Evolutionary conservation across 2,113 vertebrate genomes (phyloP).

Genomic region (Chloebia gouldiae): DNA sequence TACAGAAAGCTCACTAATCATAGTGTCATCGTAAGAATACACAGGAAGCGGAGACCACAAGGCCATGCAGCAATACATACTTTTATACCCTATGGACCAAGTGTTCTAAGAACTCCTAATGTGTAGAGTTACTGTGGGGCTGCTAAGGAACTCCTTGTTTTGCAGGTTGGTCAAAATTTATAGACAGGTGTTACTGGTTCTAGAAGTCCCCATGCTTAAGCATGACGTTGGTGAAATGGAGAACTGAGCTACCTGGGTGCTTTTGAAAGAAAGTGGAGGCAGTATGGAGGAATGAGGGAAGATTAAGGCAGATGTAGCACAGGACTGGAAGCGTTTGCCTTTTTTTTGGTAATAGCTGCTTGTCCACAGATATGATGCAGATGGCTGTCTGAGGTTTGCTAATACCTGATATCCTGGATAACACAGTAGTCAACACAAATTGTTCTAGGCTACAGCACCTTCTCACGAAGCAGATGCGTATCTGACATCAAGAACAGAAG

Average conservation of each 20-base stretch:
- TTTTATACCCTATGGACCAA: constrained; percentile 47
- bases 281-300: constrained; percentile 63
- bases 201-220: constrained; percentile 33
- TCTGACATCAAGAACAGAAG: constrained; percentile 83
- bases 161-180: constrained; percentile 47
- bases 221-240: constrained; percentile 34
- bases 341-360: constrained; percentile 86
- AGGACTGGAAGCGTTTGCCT: constrained; percentile 75
- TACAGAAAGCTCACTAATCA: constrained; percentile 62
- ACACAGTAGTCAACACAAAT: constrained; percentile 75
- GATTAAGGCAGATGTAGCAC: constrained; percentile 82
- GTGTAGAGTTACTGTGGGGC: constrained; percentile 46
- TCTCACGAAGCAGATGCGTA: constrained; percentile 80
- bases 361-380: constrained; percentile 81
- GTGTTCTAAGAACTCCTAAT: constrained; percentile 46
- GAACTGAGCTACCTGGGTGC: constrained; percentile 63
- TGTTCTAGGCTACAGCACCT: constrained; percentile 65
- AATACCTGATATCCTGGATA: constrained; percentile 77
- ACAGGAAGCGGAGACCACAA: constrained; percentile 70
- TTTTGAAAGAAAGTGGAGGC: constrained; percentile 58
- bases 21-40: constrained; percentile 61
- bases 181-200: constrained; percentile 40
- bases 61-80: constrained; percentile 73
- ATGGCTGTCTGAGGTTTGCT: constrained; percentile 77
- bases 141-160: constrained; percentile 39